phyloP scores from a whole-genome alignment of 2,888 invertebrate genomes.

The Myathropa florea region DNA sequence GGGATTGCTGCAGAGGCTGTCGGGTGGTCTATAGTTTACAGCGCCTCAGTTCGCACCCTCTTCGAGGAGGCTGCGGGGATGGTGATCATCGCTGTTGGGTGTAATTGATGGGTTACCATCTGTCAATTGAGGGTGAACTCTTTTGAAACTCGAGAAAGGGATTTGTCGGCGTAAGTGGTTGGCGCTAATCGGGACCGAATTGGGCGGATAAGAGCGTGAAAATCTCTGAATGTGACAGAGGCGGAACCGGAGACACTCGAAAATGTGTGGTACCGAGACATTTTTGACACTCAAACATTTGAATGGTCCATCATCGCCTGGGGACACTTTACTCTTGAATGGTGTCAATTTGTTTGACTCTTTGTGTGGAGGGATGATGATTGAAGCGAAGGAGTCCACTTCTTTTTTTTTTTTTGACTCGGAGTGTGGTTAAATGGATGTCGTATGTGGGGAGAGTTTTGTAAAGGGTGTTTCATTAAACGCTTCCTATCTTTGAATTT shows the following conservation, averaged over 20 bases:
- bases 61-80: background rate
- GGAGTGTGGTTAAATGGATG: no score
- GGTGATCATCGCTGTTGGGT: conserved; percentile 2
- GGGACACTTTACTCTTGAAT: background rate
- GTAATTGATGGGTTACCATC: conserved; percentile 50
- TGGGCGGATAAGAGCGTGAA: background rate
- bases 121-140: conserved; percentile 29
- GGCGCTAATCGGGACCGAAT: background rate
- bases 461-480: no score
- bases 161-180: background rate
- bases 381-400: background rate
- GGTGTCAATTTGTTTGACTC: background rate
- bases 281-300: background rate
- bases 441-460: no score
- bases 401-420: no score
- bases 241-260: background rate
- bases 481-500: no score
- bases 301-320: background rate
- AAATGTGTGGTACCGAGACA: background rate
- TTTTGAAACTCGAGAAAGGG: background rate
- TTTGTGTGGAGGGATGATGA: background rate
- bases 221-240: background rate
- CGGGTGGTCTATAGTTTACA: background rate
- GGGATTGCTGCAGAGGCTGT: background rate
- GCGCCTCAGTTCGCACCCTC: background rate